phyloP scores from a whole-genome alignment of 2,113 vertebrate genomes.

The Malurus cyaneus region DNA sequence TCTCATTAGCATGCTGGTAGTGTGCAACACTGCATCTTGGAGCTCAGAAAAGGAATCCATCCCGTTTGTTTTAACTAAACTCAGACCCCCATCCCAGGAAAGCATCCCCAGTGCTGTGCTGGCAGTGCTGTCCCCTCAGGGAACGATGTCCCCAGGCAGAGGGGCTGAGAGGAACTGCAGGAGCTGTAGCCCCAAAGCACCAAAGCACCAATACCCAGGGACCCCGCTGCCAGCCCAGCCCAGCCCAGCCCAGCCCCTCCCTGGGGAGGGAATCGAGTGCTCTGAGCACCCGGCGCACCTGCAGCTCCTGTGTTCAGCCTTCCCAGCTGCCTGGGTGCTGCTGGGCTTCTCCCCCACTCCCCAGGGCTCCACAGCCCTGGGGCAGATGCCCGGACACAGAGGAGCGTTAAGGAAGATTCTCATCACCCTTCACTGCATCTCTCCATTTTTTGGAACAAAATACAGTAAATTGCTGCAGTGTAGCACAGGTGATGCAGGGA shows the following conservation, averaged over 20 bases:
- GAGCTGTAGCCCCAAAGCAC: neutral
- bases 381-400: neutral
- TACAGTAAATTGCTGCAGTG: neutral
- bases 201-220: too few species aligned
- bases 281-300: neutral
- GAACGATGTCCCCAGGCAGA: neutral
- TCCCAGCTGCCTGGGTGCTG: neutral
- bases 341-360: neutral
- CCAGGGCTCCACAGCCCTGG: neutral
- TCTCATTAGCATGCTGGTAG: neutral
- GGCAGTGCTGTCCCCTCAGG: neutral
- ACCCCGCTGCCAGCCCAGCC: neutral
- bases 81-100: neutral
- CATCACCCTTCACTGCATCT: neutral
- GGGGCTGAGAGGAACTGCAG: neutral
- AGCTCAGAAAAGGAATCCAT: neutral
- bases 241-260: neutral
- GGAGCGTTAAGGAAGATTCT: fast-evolving
- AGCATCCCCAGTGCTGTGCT: neutral
- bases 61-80: neutral
- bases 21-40: neutral
- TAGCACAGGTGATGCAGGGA: neutral
- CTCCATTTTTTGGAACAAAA: neutral
- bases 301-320: neutral
- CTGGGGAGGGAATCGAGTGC: neutral